phyloP scores from a whole-genome alignment of 2,888 invertebrate species.

The Neuroscelio doddi region DNA sequence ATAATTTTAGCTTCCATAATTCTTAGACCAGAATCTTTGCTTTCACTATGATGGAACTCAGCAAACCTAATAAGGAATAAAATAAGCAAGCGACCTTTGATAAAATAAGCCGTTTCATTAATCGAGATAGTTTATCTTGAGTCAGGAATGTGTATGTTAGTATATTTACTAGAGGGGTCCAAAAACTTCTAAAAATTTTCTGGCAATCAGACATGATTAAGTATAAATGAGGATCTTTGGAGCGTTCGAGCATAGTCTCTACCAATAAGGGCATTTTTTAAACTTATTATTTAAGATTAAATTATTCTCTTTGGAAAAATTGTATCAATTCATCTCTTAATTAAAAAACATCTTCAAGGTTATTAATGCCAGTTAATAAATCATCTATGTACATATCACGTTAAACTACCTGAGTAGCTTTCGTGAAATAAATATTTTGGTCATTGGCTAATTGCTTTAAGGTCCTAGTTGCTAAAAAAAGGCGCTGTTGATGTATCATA shows the following conservation, averaged over 20 bases:
- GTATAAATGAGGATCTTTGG: too few relatives aligned
- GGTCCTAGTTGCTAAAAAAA: too few relatives aligned
- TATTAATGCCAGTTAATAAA: slow-evolving; percentile 14
- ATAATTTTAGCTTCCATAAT: slow-evolving; percentile 32
- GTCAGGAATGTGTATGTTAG: too few relatives aligned
- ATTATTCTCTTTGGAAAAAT: neutral
- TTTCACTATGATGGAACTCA: slow-evolving; percentile 31
- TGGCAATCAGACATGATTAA: too few relatives aligned
- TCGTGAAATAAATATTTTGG: slow-evolving; percentile 6
- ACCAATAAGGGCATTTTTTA: too few relatives aligned
- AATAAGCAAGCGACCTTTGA: slow-evolving; percentile 21
- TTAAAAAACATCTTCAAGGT: neutral
- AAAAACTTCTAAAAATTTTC: neutral
- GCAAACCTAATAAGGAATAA: slow-evolving; percentile 31
- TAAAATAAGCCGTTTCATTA: too few relatives aligned
- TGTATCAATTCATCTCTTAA: neutral
- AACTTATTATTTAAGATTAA: neutral
- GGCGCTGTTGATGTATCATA: too few relatives aligned
- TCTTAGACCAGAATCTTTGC: slow-evolving; percentile 41
- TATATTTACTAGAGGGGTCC: slow-evolving; percentile 6
- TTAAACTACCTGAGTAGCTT: slow-evolving; percentile 9
- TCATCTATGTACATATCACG: slow-evolving; percentile 27
- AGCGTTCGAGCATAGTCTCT: too few relatives aligned
- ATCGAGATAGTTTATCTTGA: too few relatives aligned
- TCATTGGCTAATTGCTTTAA: slow-evolving; percentile 22